Evolutionary conservation across 2,888 invertebrate genomes (phyloP).

Genomic region (Vanessa cardui): DNA sequence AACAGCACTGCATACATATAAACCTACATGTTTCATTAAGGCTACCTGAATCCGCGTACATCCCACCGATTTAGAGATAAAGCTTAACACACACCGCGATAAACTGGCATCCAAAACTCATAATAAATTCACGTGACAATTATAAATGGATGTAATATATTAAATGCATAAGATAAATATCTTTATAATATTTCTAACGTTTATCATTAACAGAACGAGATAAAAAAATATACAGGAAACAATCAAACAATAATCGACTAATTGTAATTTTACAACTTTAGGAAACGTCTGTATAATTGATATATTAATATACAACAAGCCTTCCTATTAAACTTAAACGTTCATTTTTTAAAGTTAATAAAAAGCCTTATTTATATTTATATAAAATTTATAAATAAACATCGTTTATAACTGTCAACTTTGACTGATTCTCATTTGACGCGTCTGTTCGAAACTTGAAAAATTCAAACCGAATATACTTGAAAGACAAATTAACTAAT

Average conservation of each 20-base stretch:
- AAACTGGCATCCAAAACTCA: background rate
- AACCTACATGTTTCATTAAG: background rate
- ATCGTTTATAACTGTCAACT: no score
- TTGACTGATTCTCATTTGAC: no score
- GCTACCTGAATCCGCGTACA: conserved; percentile 40
- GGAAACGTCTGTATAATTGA: conserved; percentile 8
- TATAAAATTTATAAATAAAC: no score
- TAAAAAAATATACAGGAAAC: conserved; percentile 5
- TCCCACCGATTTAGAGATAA: conserved; percentile 36
- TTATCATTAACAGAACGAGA: background rate
- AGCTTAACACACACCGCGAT: conserved; percentile 18
- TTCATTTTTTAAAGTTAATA: no score
- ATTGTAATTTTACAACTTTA: background rate
- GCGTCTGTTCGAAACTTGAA: no score
- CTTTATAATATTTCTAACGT: background rate
- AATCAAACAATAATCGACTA: background rate
- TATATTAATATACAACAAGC: conserved; percentile 1
- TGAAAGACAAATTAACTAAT: no score
- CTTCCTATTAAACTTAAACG: conserved; percentile 4
- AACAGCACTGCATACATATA: conserved; percentile 12
- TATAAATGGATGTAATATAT: conserved; percentile 3
- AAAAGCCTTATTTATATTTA: no score
- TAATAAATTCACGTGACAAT: background rate
- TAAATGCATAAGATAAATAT: background rate
- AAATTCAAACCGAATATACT: no score